Evolutionary conservation across 2,888 invertebrate species (phyloP), one percentile per base, ranked within the genome.

Genomic region (Trachelus stipa): DNA sequence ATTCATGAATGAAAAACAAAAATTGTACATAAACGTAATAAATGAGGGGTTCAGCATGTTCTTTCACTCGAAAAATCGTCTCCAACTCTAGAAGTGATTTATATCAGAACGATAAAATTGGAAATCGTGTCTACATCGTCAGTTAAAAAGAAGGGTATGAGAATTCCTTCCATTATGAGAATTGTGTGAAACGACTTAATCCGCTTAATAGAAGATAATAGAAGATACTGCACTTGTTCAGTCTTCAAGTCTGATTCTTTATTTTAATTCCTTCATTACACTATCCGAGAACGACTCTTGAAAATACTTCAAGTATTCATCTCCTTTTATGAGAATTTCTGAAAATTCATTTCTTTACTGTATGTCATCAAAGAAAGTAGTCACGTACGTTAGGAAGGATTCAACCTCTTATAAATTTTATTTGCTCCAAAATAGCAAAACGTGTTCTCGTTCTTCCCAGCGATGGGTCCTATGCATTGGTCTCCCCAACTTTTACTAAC

Each of bases 401-500:
- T 56, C 23, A 2, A 23, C 56, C 56, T 9, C 56, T 56, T 23
- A 23, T 2, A 6, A 23, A 56, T 56, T 23, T 56, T 56, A 56
- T 23, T 56, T 23, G 23, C 56, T 56, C 9, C 56, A 56, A 56
- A 56, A 23, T 23, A 23, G 23, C 56, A 23, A 23, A 6, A 56
- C 56, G 56, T 23, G 56, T 23, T 56, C 56, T 23, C 23, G 56
- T 56, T 56, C 56, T 56, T 23, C 23, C 56, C 23, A 23, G 23
- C 23, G 23, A 6, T 23, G 56, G 15, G 23, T 56, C 56, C 23
- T 9, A 0, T 9, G 56, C 6, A 56, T 23, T 71, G 31, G 30
- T 71, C 3, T 30, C 68, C 4, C 75, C 68, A 56, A 40, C 12
- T 31, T 31, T 68, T 56, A 56, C 33, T 56, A 77, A 77, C 75